Base-by-base conservation (phyloP, 2,888 invertebrate species). In the Galeopsomyia nigrocyanea region DNA sequence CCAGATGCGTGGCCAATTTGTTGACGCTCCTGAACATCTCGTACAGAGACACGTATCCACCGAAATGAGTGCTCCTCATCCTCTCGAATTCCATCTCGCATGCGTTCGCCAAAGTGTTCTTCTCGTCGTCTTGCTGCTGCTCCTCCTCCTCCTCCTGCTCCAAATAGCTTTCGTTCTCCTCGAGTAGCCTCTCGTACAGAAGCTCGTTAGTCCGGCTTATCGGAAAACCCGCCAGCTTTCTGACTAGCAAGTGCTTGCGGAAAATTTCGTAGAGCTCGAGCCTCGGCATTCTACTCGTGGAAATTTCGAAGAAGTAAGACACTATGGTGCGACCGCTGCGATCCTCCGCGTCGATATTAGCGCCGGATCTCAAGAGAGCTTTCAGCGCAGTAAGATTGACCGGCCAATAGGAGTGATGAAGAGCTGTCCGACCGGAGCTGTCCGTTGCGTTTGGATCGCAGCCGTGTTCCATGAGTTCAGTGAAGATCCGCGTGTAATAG, bases 301-400 rank as follows among this genome's bases (percentile, higher is more conserved):
- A 21, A 1, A 70, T 57, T 22, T 64, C 64, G 16, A 64, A 19
- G 14, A 51, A 46, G 51, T 51, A 64, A 16, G 63, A 64, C 16
- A 70, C 46, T 3, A 64, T 56, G 17, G 51, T 70, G 14, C 64
- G 64, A 13, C 64, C 70, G 14, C 22, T 46, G 6, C 13, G 17
- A 17, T 64, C 64, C 16, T 70, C 64, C 3, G n/a, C 46, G 51
- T 70, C 22, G 3, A 70, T 39, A 19, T 70, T 58, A 6, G 70
- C 70, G 9, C 70, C 70, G 26, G 64, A 70, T 3, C 46, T 14
- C 19, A 70, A 17, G 7, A 70, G 51, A 0, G 58, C 39, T 17
- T 17, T 14, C 7, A 70, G 22, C 1, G 21, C 58, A 2, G 17
- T 14, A 0, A 58, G 14, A 53, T 70, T 64, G 22, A 51, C 13